A percentile compares a stretch with the other conserved stretches of the same genome.
Conservation (phyloP, 2,113 vertebrate species). For the Nerophis ophidion region DNA sequence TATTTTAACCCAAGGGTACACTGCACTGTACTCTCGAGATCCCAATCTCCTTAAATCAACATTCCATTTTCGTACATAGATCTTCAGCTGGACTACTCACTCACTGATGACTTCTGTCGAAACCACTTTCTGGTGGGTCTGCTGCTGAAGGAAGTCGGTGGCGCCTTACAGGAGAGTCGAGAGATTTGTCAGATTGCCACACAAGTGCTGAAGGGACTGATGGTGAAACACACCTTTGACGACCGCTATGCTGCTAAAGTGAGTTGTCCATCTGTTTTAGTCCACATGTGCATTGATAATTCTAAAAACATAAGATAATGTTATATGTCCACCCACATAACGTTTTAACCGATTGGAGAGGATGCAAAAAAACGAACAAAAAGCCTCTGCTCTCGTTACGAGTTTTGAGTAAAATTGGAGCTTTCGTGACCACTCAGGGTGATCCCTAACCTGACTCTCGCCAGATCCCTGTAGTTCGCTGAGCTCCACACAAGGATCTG, state of each 20-base stretch:
- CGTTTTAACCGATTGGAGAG: neutral
- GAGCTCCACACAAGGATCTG: too few species aligned
- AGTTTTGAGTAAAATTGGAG: too few species aligned
- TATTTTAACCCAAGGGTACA: too few species aligned
- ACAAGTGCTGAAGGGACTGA: constrained; percentile 88
- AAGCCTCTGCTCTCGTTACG: too few species aligned
- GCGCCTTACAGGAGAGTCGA: constrained; percentile 85
- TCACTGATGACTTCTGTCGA: constrained; percentile 96
- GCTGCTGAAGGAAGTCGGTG: constrained; percentile 87
- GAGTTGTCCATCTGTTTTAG: constrained; percentile 8
- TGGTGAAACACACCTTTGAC: constrained; percentile 95
- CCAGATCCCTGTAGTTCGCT: too few species aligned
- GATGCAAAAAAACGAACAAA: too few species aligned
- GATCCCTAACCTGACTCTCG: too few species aligned
- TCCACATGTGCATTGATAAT: too few species aligned
- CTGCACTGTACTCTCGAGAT: neutral
- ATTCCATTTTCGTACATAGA: constrained; percentile 62
- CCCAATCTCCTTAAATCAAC: neutral
- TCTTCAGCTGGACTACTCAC: constrained; percentile 89
- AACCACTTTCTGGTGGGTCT: constrained; percentile 96
- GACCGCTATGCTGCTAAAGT: constrained; percentile 88
- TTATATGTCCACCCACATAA: neutral
- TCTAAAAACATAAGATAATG: neutral
- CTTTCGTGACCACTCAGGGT: too few species aligned
- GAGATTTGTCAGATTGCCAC: constrained; percentile 88